phyloP scores from a whole-genome alignment of 2,797 vertebrate species.

The Morelia viridis region DNA sequence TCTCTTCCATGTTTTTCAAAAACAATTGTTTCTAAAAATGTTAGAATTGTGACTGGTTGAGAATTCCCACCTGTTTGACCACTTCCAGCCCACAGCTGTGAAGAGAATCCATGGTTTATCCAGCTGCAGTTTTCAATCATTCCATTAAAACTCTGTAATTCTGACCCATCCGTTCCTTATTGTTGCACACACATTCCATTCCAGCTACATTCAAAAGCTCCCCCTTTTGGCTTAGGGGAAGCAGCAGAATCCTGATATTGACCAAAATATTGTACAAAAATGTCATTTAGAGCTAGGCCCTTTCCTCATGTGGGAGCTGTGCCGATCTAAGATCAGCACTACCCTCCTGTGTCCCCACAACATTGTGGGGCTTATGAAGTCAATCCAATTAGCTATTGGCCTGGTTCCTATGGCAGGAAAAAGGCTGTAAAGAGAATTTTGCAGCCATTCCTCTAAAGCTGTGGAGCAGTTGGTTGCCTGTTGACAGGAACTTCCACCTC shows the following conservation, averaged over 20 bases:
- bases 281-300: neutral
- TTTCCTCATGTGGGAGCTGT: neutral
- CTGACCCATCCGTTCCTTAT: neutral
- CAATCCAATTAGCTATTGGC: neutral
- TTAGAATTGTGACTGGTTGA: slow-evolving; percentile 58
- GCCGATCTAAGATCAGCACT: neutral
- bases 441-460: too few species aligned
- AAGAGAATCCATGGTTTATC: slow-evolving; percentile 31
- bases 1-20: slow-evolving; percentile 61
- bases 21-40: slow-evolving; percentile 64
- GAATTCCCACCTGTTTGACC: slow-evolving; percentile 57
- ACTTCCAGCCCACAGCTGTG: slow-evolving; percentile 57
- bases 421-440: neutral
- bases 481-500: too few species aligned
- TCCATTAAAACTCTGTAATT: neutral
- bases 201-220: neutral
- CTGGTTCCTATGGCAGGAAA: neutral
- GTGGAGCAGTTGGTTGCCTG: too few species aligned
- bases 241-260: neutral
- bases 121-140: slow-evolving; percentile 16
- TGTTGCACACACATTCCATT: neutral
- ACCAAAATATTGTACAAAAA: neutral
- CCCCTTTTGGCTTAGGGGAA: neutral
- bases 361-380: neutral
- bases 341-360: neutral